Percentiles rank a stretch among this genome's conserved stretches.
Evolutionary conservation across 2,113 vertebrate species (phyloP).

Genomic region (Anser cygnoides): DNA sequence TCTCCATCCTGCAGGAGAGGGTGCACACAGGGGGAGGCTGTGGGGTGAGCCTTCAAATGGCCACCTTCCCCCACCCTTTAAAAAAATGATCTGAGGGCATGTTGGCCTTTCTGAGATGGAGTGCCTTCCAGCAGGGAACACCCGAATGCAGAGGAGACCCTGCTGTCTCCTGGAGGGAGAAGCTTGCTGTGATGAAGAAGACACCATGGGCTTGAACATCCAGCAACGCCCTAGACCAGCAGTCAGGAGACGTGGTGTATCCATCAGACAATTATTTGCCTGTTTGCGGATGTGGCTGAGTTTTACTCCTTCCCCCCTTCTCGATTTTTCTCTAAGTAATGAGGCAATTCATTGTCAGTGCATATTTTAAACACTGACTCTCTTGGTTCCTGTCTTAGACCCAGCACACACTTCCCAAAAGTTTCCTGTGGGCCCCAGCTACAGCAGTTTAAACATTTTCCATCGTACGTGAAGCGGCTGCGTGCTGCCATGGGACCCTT

Average conservation of each 20-base stretch:
- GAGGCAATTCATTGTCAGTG: slow-evolving; percentile 40
- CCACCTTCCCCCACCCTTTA: neutral
- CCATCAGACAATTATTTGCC: neutral
- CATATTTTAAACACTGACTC: slow-evolving; percentile 36
- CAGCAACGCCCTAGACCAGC: neutral
- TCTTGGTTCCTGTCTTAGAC: slow-evolving; percentile 35
- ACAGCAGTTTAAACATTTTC: slow-evolving; percentile 31
- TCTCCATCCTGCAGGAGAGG: neutral
- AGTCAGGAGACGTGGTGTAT: neutral
- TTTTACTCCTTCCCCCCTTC: neutral
- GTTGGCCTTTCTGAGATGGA: neutral
- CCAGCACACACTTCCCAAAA: slow-evolving; percentile 10
- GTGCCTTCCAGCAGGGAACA: neutral
- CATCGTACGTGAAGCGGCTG: neutral
- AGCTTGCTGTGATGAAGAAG: neutral
- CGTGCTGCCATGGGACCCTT: neutral
- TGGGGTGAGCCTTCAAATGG: neutral
- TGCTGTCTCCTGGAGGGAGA: neutral
- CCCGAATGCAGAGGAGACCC: neutral
- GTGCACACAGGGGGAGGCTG: no score
- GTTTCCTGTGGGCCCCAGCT: slow-evolving; percentile 47
- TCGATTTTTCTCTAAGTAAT: slow-evolving; percentile 28
- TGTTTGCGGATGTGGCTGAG: neutral
- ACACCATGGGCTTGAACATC: neutral
- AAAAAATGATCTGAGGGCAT: neutral